Base-by-base conservation (phyloP, 2,113 vertebrate genomes). In the Myrmecophaga tridactyla region DNA sequence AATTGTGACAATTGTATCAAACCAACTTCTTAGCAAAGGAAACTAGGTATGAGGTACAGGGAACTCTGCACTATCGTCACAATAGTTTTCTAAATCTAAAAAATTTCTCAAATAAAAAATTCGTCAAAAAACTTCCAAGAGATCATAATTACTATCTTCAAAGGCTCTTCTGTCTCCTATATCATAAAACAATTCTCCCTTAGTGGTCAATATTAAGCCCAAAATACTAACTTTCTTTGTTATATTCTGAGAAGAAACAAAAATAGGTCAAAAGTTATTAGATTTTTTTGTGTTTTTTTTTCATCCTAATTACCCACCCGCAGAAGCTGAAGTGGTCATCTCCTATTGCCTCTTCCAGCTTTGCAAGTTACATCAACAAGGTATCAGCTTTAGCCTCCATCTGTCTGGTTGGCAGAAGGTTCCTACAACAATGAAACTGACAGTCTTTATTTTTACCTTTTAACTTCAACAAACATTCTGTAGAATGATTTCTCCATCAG, bases 341-440 rank as follows among this genome's bases (percentile, higher is more conserved):
- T 88, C 67, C 39, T 69, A 62, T 20, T 27, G 83, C 73, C 63
- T 91, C 83, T 82, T 77, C 69, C 67, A 95, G 72, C 53, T 93
- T 83, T 63, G 2, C 62, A 39, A 73, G 73, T 48, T 78, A 60
- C 56, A 60, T 81, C n/a, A 82, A 92, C n/a, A 56, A 86, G 53
- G 25, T 70, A 78, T 60, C 48, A 65, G 85, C 76, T 56, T 94
- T 21, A 7, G 36, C 51, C 18, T 70, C 92, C 86, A 95, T 67
- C 90, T 85, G 63, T 76, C 85, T 53, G 80, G 65, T 60, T 92
- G 77, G 62, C 82, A 92, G 84, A 92, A 91, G 73, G 51, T 78
- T 80, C 53, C n/a, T 21, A 82, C 36, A 75, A 89, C 69, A 46
- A 73, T 77, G 67, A 75, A 89, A 56, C 89, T 77, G 48, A 86